Percentiles rank a stretch among this genome's conserved stretches.
Conservation (phyloP, 1,140 invertebrate genomes). For the Tetramorium simillimum region DNA sequence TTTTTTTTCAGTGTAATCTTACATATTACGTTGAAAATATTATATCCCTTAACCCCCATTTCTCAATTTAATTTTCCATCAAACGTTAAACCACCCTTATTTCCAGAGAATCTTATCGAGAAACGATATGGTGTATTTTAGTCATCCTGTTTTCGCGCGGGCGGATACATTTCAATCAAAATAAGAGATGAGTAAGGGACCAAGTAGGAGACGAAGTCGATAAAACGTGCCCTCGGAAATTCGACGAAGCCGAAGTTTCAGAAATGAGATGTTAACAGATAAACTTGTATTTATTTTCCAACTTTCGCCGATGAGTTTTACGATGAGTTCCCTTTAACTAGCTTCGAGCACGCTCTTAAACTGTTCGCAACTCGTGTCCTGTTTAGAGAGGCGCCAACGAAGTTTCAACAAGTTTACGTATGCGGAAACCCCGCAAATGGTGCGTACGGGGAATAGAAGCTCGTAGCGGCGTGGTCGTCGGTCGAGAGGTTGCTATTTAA, state of each 20-base stretch:
- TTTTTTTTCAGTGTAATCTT: no score
- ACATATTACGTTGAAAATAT: not conserved
- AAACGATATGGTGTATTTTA: not conserved
- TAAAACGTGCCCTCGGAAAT: not conserved
- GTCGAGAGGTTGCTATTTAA: slow-evolving; percentile 9
- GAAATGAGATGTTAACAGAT: not conserved
- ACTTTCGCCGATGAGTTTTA: not conserved
- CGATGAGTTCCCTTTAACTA: not conserved
- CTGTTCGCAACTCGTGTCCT: not conserved
- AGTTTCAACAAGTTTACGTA: not conserved
- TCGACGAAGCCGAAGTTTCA: not conserved
- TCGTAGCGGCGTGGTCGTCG: not conserved
- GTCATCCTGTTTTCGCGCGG: not conserved
- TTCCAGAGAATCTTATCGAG: not conserved
- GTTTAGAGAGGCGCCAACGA: not conserved
- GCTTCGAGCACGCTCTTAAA: not conserved
- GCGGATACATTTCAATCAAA: not conserved
- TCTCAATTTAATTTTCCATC: not conserved
- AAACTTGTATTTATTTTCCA: not conserved
- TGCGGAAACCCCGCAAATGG: not conserved
- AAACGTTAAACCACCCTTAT: not conserved
- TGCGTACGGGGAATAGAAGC: not conserved
- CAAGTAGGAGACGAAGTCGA: not conserved
- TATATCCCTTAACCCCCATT: not conserved
- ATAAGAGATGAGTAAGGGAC: not conserved